phyloP scores from a whole-genome alignment of 2,113 vertebrate genomes.

The Zeus faber region DNA sequence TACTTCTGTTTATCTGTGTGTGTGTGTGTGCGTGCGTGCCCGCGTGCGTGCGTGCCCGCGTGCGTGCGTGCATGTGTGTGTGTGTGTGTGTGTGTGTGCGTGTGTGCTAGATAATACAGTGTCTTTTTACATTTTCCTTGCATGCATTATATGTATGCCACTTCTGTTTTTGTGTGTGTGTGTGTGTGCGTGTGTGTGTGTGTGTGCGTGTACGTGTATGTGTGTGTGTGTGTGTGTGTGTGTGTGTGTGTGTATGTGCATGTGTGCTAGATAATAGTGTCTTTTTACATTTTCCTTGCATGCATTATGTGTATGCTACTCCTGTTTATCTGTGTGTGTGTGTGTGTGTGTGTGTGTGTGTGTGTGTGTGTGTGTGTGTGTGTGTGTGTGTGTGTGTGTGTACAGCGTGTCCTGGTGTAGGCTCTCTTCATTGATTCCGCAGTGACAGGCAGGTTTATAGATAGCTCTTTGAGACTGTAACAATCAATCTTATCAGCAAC shows the following conservation, averaged over 20 bases:
- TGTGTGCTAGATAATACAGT: too few species aligned
- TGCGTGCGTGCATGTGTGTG: neutral
- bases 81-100: slow-evolving; percentile 1
- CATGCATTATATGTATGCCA: too few species aligned
- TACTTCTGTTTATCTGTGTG: neutral
- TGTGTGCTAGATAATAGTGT: too few species aligned
- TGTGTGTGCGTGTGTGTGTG: neutral
- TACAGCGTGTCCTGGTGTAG: slow-evolving; percentile 31
- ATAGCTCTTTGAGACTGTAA: slow-evolving; percentile 49
- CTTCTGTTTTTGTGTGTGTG: neutral
- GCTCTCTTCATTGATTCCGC: slow-evolving; percentile 46
- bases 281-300: too few species aligned
- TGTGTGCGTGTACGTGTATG: neutral
- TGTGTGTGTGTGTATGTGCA: neutral
- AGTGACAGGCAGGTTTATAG: slow-evolving; percentile 56
- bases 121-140: too few species aligned
- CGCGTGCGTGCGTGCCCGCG: neutral
- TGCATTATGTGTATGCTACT: neutral
- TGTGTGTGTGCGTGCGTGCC: neutral
- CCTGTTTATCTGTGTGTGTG: neutral
- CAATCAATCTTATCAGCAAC: slow-evolving; percentile 52
- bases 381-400: slow-evolving; percentile 19
- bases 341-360: neutral
- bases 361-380: slow-evolving; percentile 2
- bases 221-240: neutral